Percentiles rank a stretch among this genome's conserved stretches.
Conservation (phyloP, 23 tunicate species). For the Oikopleura dioica region DNA sequence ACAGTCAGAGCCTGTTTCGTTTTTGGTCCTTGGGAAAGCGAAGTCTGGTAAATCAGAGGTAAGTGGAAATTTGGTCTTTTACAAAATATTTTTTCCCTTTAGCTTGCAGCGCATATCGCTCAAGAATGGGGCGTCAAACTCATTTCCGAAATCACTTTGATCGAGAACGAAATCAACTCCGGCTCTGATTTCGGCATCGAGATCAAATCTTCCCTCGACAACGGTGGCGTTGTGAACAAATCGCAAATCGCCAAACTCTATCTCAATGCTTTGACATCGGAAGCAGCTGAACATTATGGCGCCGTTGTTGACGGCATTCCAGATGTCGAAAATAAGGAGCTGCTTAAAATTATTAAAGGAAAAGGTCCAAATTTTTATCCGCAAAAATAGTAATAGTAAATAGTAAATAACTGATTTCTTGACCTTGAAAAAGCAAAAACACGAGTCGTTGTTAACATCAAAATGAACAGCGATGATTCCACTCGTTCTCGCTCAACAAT, state of each 20-base stretch:
- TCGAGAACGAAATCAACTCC: neutral
- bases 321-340: neutral
- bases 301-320: slow-evolving; percentile 11
- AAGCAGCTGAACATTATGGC: slow-evolving; percentile 10
- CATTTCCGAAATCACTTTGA: neutral
- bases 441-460: no score
- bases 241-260: no score
- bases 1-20: neutral
- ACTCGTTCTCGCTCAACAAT: no score
- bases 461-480: no score
- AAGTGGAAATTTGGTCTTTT: no score
- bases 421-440: no score
- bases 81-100: no score
- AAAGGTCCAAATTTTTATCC: no score
- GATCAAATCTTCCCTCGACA: neutral
- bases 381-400: neutral
- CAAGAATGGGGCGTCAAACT: neutral
- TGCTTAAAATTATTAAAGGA: no score
- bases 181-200: neutral
- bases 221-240: neutral
- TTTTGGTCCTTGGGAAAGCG: neutral
- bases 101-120: neutral
- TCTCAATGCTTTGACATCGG: no score
- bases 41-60: slow-evolving; percentile 3
- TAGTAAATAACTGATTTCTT: neutral